Base-by-base conservation (phyloP, 2,113 vertebrate genomes). In the Hippoglossus stenolepis region DNA sequence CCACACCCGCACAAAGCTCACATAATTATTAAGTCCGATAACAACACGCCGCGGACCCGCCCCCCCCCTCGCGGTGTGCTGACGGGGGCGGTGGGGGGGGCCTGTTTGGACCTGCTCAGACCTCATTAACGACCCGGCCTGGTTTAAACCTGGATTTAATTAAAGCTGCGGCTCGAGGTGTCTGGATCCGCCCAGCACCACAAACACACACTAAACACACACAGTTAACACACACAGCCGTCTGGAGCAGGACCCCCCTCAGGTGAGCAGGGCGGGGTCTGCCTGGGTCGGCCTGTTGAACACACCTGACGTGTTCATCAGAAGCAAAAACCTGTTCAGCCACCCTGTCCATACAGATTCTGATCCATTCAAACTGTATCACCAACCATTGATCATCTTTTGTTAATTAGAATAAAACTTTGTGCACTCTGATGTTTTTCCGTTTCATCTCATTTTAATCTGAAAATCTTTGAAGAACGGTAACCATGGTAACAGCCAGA, bases 121-220 rank as follows among this genome's bases (percentile, higher is more conserved):
- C 70, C 77, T 73, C 83, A 77, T 87, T 77, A 80, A 80, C 54
- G 73, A 68, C n/a, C 61, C 47, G 2, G 47, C 45, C 49, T 1
- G 5, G 80, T 6, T 85, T 81, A 82, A 75, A 86, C 12, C 13
- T 4, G 68, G 85, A 81, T 91, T 85, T 87, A 84, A 65, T 77
- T 85, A 82, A 86, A 83, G 76, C 59, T 62, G 84, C 28, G 74
- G 76, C 79, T 86, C 21, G 14, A 49, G 40, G 60, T n/a, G 86
- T 88, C 87, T 85, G 80, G 70, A 23, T 85, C 87, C 70, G 15
- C 79, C 66, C 79, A 43, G 26, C n/a, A 49, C 45, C 24, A 61
- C 74, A 73, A 35, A 62, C 47, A 68, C 77, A 31, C 31, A 7
- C 31, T 31, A 35, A 67, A 62, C 60, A 63, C 56, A 76, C 77